Evolutionary conservation across 1,140 invertebrate genomes (phyloP), one percentile per base, ranked within the genome.

Genomic region (Bombus confusus): DNA sequence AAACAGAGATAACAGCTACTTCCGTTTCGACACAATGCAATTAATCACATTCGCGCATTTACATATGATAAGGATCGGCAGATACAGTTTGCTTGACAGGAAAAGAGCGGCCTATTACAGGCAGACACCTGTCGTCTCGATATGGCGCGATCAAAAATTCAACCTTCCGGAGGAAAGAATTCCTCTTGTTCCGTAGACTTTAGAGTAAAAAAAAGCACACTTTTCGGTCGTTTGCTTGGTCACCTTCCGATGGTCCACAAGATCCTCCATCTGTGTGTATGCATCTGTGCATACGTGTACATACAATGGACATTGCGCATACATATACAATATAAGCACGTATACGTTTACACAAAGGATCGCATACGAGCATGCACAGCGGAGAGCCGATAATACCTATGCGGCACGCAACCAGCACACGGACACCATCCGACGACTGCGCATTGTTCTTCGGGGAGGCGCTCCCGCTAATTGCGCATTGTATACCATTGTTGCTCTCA

Each of bases 381-480:
- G 68, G 85, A 81, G 59, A 78, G 64, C 72, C 59, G 64, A 83
- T 91, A 92, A 90, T 92, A 87, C 85, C 47, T 80, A 71, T 41
- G 80, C 87, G 89, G 87, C 88, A 93, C 90, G 91, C 91, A 93
- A 92, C 76, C 83, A 78, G 80, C 59, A 57, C 73, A 78, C 89
- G 81, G 86, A 78, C 87, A 88, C 87, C 81, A 90, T 92, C 91
- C 91, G 87, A 86, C 37, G 37, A 69, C 90, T 91, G 79, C 86
- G 87, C 93, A 95, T 95, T 95, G 93, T 95, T 94, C 92, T 90
- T 74, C 80, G 74, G 87, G 83, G 86, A 89, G 81, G 87, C 90
- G 88, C 87, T 87, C 89, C 79, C 91, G 93, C 94, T 95, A 95
- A 95, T 95, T 95, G 94, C 92, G 91, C 92, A 95, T 95, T 95